Base-by-base conservation (phyloP, 1,140 invertebrate species). In the Drosophila miranda region DNA sequence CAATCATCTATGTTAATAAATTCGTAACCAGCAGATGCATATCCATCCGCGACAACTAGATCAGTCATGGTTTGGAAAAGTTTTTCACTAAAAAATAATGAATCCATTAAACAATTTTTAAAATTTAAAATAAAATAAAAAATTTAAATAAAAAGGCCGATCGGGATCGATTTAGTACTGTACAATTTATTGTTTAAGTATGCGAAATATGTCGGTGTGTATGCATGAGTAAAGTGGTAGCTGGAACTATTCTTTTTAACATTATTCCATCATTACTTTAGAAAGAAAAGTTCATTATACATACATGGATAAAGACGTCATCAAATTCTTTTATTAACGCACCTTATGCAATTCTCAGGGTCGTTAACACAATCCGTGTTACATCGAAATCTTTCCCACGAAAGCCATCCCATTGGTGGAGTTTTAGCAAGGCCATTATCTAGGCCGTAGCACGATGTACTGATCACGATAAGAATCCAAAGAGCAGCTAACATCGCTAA, bases 1-100 rank as follows among this genome's bases (percentile, higher is more conserved):
- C 98, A 99, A 91, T 99, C 98, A 89, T 99, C 98, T 54, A 99
- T 95, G 90, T 97, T 98, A 55, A 99, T 95, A 89, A 98, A 98
- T 88, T 98, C 95, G 91, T 99, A 99, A 21, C 98, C 98, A 6
- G 93, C 95, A 23, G 95, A 95, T 19, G 95, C 95, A 89, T 98
- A 99, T 5, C 98, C 98, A 89, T 98, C 97, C 9, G 94, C 92
- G 2, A 97, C 96, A 57, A 99, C 92, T 62, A 96, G 93, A 90
- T 99, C 97, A 16, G 98, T 94, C 97, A 98, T 98, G 55, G 96
- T 95, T 78, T 95, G 95, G 91, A 98, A 98, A 2, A 99, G 93
- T 45, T 94, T 93, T 91, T 99, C 98, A 92, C 98, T 84, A n/a
- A 21, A 48, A 42, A 14, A 38, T 13, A 46, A 8, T 6, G 13